Percentiles rank a stretch among this genome's conserved stretches.
Evolutionary conservation across 1,140 invertebrate species (phyloP).

Genomic region (Melitaea cinxia): DNA sequence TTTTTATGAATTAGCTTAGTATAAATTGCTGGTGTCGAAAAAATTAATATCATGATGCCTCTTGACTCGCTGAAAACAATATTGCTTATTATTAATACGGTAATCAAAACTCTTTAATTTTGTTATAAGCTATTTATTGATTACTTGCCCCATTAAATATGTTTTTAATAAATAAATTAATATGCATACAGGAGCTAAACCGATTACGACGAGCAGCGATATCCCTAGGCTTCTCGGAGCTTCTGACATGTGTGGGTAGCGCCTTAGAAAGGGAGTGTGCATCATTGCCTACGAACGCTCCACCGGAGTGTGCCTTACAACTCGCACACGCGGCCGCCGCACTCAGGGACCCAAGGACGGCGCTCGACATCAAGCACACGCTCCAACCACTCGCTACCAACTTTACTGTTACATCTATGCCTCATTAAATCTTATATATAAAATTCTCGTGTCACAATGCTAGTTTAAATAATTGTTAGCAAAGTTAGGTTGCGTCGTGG

Average conservation of each 20-base stretch:
- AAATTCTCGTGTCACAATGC: no score
- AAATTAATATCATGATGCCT: no score
- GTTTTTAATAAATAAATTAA: not conserved
- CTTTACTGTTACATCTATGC: slow-evolving; percentile 62
- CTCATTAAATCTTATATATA: slow-evolving; percentile 44
- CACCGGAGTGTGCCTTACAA: slow-evolving; percentile 94
- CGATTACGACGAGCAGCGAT: slow-evolving; percentile 93
- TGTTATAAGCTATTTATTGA: no score
- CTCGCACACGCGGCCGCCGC: slow-evolving; percentile 91
- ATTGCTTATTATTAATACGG: no score
- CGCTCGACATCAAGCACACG: slow-evolving; percentile 66
- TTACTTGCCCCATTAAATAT: no score
- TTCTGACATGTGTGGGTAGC: slow-evolving; percentile 88
- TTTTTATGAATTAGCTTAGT: no score
- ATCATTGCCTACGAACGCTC: slow-evolving; percentile 88
- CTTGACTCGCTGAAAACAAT: no score
- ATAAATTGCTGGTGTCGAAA: no score
- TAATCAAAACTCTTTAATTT: no score
- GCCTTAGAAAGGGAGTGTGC: slow-evolving; percentile 96
- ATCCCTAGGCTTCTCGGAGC: slow-evolving; percentile 92
- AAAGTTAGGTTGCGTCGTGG: no score
- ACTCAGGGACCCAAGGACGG: slow-evolving; percentile 67
- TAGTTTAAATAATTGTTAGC: no score
- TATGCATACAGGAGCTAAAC: slow-evolving; percentile 90
- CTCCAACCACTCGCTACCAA: slow-evolving; percentile 59